Evolutionary conservation across 2,888 invertebrate species (phyloP).

Genomic region (Seladonia tumulorum): DNA sequence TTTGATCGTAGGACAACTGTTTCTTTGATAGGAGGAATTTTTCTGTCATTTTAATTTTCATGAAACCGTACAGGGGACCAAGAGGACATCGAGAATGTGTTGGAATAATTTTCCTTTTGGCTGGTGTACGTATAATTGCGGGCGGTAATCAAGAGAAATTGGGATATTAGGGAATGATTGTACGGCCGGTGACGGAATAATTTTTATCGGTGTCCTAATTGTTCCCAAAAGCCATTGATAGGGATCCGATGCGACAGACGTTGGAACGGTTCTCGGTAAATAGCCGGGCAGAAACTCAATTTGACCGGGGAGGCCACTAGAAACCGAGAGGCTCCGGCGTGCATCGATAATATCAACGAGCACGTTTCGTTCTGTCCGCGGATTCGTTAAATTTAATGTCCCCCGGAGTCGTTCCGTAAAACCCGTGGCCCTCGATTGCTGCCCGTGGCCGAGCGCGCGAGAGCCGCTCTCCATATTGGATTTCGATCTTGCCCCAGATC

Average conservation of each 20-base stretch:
- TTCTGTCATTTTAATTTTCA: too few relatives aligned
- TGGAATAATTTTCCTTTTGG: too few relatives aligned
- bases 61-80: too few relatives aligned
- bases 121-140: background rate
- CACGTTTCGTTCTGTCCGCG: conserved; percentile 41
- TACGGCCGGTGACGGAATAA: background rate
- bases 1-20: too few relatives aligned
- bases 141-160: background rate
- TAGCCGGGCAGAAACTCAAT: conserved; percentile 15
- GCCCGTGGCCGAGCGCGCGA: conserved; percentile 14
- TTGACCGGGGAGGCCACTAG: conserved; percentile 15
- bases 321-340: conserved; percentile 15
- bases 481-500: conserved; percentile 63
- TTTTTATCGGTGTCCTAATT: conserved; percentile 9
- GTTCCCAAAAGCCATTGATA: conserved; percentile 1
- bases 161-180: background rate
- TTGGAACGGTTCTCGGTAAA: conserved; percentile 16
- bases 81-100: too few relatives aligned
- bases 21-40: too few relatives aligned
- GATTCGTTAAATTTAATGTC: conserved; percentile 76
- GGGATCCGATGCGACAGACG: conserved; percentile 9
- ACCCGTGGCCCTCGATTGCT: conserved; percentile 56
- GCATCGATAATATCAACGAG: conserved; percentile 73
- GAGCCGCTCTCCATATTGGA: conserved; percentile 54
- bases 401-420: conserved; percentile 67